Base-by-base conservation (phyloP, 2,888 invertebrate genomes). In the Sphaeridia pumilis region DNA sequence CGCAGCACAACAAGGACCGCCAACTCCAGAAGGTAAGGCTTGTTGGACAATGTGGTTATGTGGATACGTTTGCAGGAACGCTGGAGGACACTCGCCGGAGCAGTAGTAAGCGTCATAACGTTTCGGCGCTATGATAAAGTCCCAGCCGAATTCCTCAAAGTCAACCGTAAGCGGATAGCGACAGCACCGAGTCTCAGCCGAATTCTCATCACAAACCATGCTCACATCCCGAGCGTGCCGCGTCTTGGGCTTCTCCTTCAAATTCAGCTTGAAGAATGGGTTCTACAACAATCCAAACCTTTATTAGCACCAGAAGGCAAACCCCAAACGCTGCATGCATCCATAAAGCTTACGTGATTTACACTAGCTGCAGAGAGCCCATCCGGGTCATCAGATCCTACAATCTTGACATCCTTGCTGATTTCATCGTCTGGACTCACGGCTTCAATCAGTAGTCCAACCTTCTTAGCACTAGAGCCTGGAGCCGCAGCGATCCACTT, bases 81-180 rank as follows among this genome's bases (percentile, higher is more conserved):
- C 82, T 72, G 83, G 84, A 0, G 86, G 84, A 71, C 97, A 97
- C 67, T 93, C 89, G 5, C 97, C 94, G 50, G 87, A 82, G 74
- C 97, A 97, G 74, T 93, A 93, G 73, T 90, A 89, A 5, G 95
- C 94, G 67, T 88, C 86, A 74, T 94, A 97, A 65, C 82, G 78
- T 67, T 88, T 89, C 0, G 97, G 97, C 0, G 93, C 93, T 55
- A 97, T 89, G 67, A 97, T 87, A 83, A 93, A 97, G 69, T 94
- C 89, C 92, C 94, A 95, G 25, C 93, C 93, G 69, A 95, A 92
- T 68, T 84, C 82, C 65, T 87, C 86, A 70, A 97, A 97, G 74
- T 94, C 89, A 17, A 97, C 89, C 14, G 82, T 82, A 41, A 95
- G 76, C 0, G 93, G 92, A 72, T 92, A 93, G 3, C 94, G 82